Evolutionary conservation across 2,113 vertebrate species (phyloP).

Genomic region (Hippocampus zosterae): DNA sequence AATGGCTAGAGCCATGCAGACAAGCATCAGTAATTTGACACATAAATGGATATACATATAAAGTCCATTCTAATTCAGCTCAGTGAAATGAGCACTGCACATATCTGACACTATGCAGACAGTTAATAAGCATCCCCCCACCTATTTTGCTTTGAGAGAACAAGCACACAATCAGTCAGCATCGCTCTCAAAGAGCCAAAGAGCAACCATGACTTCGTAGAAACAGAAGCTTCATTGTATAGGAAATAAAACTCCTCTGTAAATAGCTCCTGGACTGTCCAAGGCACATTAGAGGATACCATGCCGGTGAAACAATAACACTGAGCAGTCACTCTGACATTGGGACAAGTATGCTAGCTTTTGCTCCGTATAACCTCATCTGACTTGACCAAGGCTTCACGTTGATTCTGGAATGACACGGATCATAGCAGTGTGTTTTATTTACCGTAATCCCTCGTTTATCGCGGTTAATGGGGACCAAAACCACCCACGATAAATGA

Average conservation of each 20-base stretch:
- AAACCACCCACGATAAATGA: too few relatives aligned
- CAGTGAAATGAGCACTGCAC: constrained; percentile 35
- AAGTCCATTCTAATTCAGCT: constrained; percentile 32
- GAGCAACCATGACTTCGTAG: constrained; percentile 50
- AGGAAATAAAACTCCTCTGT: constrained; percentile 61
- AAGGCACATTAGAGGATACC: constrained; percentile 53
- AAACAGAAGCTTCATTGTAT: constrained; percentile 57
- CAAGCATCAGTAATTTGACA: not conserved
- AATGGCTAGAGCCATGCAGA: not conserved
- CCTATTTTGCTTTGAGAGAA: constrained; percentile 25
- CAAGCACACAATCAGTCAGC: constrained; percentile 31
- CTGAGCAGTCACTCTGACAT: constrained; percentile 51
- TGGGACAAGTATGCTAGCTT: constrained; percentile 30
- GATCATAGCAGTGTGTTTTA: constrained; percentile 13
- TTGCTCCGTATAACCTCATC: constrained; percentile 3
- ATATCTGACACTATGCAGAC: constrained; percentile 43
- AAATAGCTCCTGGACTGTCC: constrained; percentile 60
- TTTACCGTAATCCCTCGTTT: not conserved
- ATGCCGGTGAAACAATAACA: constrained; percentile 48
- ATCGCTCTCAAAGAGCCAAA: constrained; percentile 39
- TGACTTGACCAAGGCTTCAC: not conserved
- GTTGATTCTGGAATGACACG: constrained; percentile 19
- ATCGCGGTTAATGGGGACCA: too few relatives aligned
- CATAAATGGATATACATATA: constrained; percentile 19
- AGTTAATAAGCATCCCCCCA: constrained; percentile 29